Evolutionary conservation across 1,140 invertebrate genomes (phyloP).

Genomic region (Lanistes nyassanus): DNA sequence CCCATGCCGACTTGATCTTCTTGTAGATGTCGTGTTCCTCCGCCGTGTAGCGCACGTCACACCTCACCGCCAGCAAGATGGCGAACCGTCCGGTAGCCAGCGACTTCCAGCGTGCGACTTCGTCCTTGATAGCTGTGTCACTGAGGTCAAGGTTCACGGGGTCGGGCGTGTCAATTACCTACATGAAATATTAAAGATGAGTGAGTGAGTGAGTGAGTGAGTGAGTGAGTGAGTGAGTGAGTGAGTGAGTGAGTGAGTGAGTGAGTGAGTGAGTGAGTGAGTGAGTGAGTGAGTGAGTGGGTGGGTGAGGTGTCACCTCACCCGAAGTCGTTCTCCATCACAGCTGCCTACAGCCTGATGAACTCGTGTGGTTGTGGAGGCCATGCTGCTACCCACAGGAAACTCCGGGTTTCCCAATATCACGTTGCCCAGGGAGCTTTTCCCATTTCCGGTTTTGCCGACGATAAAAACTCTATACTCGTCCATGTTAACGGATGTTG

Average conservation of each 20-base stretch:
- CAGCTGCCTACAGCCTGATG: too few relatives aligned
- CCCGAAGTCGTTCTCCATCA: too few relatives aligned
- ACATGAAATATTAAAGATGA: neutral
- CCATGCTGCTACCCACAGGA: too few relatives aligned
- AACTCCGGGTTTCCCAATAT: too few relatives aligned
- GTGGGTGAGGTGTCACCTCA: neutral
- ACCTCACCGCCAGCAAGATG: neutral
- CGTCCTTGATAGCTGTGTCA: neutral
- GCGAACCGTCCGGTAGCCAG: neutral
- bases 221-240: conserved; percentile 19
- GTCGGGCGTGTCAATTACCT: conserved; percentile 15
- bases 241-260: conserved; percentile 10
- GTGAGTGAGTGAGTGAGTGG: neutral
- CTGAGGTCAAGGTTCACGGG: neutral
- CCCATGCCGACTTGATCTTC: neutral
- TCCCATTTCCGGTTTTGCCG: too few relatives aligned
- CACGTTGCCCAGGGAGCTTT: too few relatives aligned
- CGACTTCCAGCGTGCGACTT: neutral
- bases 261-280: conserved; percentile 13
- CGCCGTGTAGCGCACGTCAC: conserved; percentile 6
- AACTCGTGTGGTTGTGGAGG: too few relatives aligned
- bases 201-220: conserved; percentile 18
- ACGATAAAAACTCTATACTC: too few relatives aligned
- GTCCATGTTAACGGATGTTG: too few relatives aligned
- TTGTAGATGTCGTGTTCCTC: conserved; percentile 8